Base-by-base conservation (phyloP, 1,140 invertebrate genomes). In the Drosophila lacertosa region DNA sequence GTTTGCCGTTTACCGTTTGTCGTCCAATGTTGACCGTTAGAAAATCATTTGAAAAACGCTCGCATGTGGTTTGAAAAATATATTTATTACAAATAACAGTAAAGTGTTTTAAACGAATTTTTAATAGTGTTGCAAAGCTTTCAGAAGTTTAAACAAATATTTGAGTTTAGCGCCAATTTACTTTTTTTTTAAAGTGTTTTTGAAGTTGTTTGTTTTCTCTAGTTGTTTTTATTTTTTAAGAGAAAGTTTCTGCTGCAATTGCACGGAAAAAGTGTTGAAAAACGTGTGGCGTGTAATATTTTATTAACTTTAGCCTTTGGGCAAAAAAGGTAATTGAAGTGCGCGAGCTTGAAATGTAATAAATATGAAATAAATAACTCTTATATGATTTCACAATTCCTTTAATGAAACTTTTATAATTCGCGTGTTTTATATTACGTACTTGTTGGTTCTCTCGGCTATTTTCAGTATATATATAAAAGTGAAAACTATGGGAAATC, bases 171-270 rank as follows among this genome's bases (percentile, higher is more conserved):
- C 16, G 0, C 13, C 2, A 15, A 48, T 48, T 48, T 40, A 42
- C 20, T 47, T 70, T 63, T 70, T 63, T 57, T 65, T 70, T 50
- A 0, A 29, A 40, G 64, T 66, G 54, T n/a, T 66, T 9, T 65
- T 55, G 0, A 22, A 22, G 20, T 22, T 32, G 32, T 20, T 39
- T 42, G 6, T 29, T 15, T 57, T 24, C 22, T 26, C 32, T 35
- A 33, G 33, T 44, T 44, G 1, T 47, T 32, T 24, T 20, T 32
- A 15, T 29, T 54, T 47, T 64, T 54, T 45, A 37, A 15, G 2
- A 10, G 9, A 10, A 54, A 18, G 18, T 22, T 42, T 13, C 16
- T 10, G 15, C 18, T 15, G 18, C 32, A 33, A 48, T 9, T 15
- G 10, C 26, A 20, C 44, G 16, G 32, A 62, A 18, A 10, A 29